Conservation (phyloP, 2,888 invertebrate genomes). For the Tubulanus polymorphus region DNA sequence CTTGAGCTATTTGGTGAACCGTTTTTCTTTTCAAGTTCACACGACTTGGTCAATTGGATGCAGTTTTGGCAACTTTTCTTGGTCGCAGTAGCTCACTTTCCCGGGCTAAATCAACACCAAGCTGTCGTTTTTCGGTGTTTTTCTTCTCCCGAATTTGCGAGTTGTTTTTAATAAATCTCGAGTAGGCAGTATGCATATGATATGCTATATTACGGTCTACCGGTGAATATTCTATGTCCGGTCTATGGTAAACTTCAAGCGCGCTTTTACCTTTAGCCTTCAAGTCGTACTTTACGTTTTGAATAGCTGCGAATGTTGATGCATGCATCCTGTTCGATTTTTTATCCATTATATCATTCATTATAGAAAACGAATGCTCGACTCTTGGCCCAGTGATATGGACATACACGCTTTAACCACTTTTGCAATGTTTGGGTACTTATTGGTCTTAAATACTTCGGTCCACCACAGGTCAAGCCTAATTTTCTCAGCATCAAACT, state of each 20-base stretch:
- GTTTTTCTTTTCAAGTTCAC: too few relatives aligned
- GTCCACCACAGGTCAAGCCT: neutral
- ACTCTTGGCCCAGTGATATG: constrained; percentile 23
- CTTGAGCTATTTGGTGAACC: too few relatives aligned
- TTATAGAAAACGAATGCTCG: constrained; percentile 22
- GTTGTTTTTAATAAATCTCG: too few relatives aligned
- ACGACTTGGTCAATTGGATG: too few relatives aligned
- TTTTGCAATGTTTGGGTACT: constrained; percentile 16
- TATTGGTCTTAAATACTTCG: neutral
- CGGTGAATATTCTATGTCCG: constrained; percentile 8
- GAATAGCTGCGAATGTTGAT: constrained; percentile 18
- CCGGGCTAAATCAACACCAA: too few relatives aligned
- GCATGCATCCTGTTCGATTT: neutral
- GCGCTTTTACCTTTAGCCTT: constrained; percentile 12
- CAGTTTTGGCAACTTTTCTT: too few relatives aligned
- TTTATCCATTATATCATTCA: constrained; percentile 16
- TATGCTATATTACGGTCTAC: too few relatives aligned
- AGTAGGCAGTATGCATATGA: too few relatives aligned
- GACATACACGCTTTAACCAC: constrained; percentile 10
- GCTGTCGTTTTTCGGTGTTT: too few relatives aligned
- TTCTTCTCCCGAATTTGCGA: too few relatives aligned
- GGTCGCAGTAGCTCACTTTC: too few relatives aligned
- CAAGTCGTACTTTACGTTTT: constrained; percentile 21
- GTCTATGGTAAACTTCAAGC: constrained; percentile 6
- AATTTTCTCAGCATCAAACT: too few relatives aligned